Conservation (phyloP, 2,113 vertebrate genomes). For the Cyanocitta stelleri region DNA sequence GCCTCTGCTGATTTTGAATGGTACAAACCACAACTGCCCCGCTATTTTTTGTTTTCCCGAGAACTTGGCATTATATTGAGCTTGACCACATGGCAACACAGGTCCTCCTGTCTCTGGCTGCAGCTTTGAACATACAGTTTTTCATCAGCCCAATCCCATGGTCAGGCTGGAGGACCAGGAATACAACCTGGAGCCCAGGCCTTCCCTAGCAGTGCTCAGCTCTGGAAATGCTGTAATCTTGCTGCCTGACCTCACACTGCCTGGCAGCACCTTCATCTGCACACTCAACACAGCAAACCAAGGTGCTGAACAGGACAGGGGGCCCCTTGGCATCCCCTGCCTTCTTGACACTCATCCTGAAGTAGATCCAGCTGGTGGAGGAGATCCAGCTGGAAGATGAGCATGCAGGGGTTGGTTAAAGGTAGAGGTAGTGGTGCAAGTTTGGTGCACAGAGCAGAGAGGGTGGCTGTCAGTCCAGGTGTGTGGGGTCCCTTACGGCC, state of each 20-base stretch:
- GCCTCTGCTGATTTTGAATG: background rate
- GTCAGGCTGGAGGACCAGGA: background rate
- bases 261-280: background rate
- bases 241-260: fast-evolving
- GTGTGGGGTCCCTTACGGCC: background rate
- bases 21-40: background rate
- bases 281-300: background rate
- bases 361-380: background rate
- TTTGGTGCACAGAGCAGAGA: background rate
- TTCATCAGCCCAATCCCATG: background rate
- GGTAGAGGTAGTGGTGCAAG: background rate
- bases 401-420: background rate
- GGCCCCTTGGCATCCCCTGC: background rate
- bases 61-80: background rate
- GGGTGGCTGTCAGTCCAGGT: background rate
- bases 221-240: background rate
- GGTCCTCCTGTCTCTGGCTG: background rate
- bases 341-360: background rate
- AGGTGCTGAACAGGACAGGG: fast-evolving
- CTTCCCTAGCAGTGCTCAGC: background rate
- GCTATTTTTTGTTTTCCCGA: background rate
- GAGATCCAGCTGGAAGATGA: background rate
- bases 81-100: background rate
- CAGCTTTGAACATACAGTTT: background rate
- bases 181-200: background rate